Conservation (phyloP, 1,140 invertebrate species). For the Sminthurides bifidus region DNA sequence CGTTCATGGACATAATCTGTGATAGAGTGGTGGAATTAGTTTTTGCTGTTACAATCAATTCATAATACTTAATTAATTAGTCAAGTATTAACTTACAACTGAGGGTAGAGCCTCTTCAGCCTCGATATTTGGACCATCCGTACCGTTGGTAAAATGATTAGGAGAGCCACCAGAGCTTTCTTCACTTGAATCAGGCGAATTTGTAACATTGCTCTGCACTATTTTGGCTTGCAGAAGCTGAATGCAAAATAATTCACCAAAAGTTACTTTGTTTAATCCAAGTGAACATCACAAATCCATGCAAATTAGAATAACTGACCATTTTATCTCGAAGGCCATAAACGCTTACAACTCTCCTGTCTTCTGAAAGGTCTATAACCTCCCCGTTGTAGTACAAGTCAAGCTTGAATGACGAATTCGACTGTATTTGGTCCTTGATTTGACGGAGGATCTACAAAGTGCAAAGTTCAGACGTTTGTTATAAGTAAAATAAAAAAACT, state of each 20-base stretch:
- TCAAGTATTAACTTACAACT: constrained; percentile 50
- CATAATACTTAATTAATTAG: too few species aligned
- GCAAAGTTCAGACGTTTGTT: not conserved
- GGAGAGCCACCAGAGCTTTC: constrained; percentile 82
- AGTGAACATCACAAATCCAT: not conserved
- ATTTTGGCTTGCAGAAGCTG: constrained; percentile 75
- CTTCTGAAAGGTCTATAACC: constrained; percentile 69
- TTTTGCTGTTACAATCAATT: too few species aligned
- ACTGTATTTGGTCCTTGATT: constrained; percentile 23
- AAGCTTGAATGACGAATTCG: constrained; percentile 50
- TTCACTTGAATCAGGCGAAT: constrained; percentile 74
- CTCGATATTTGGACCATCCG: constrained; percentile 61
- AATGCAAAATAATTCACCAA: constrained; percentile 29
- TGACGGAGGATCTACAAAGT: constrained; percentile 27
- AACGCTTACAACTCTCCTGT: constrained; percentile 76
- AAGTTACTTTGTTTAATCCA: constrained; percentile 3
- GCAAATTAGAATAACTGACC: constrained; percentile 39
- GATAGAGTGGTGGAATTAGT: too few species aligned
- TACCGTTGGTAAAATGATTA: constrained; percentile 46
- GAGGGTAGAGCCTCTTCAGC: constrained; percentile 81
- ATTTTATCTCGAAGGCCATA: constrained; percentile 82
- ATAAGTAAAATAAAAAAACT: not conserved
- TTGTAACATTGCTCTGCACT: constrained; percentile 65
- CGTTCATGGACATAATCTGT: constrained; percentile 62
- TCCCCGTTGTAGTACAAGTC: constrained; percentile 86